These are phyloP conservation scores for Candidula unifasciata DNA, from an alignment of 2,888 invertebrate genomes.

Conservation along the genomic window DNA sequence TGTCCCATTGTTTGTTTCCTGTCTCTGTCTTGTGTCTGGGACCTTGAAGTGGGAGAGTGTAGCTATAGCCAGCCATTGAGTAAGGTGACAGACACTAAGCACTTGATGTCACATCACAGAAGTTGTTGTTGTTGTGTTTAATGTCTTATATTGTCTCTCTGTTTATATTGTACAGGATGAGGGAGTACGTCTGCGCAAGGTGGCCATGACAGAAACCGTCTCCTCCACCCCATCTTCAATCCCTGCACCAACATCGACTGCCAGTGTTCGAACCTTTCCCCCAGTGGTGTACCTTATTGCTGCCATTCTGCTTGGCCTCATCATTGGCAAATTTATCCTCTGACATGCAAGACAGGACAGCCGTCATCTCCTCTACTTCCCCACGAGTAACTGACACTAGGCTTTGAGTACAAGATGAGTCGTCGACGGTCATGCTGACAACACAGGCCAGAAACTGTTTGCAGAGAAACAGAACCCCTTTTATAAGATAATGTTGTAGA, in stretches of 20 bases:
- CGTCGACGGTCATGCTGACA: not conserved
- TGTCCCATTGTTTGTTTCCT: too few relatives aligned
- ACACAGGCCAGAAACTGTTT: not conserved
- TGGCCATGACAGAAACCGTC: constrained; percentile 74
- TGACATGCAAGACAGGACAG: constrained; percentile 62
- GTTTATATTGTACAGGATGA: constrained; percentile 66
- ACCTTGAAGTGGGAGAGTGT: too few relatives aligned
- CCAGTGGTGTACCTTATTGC: constrained; percentile 65
- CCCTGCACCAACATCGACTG: constrained; percentile 79
- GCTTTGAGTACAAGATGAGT: not conserved
- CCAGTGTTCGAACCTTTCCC: constrained; percentile 60
- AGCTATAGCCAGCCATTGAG: too few relatives aligned
- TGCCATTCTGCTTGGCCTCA: constrained; percentile 67
- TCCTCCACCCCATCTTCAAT: constrained; percentile 63
- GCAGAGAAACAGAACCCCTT: not conserved
- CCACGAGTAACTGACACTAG: not conserved
- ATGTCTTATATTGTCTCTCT: not conserved
- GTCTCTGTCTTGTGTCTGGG: too few relatives aligned
- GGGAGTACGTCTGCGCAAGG: constrained; percentile 72
- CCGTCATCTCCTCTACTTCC: constrained; percentile 15
- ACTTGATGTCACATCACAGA: too few relatives aligned
- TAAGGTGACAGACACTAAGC: too few relatives aligned
- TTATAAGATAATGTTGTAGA: not conserved
- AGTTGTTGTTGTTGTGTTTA: too few relatives aligned
- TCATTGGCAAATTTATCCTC: constrained; percentile 70